Conservation (phyloP, 2,113 vertebrate species). For the Cairina moschata region DNA sequence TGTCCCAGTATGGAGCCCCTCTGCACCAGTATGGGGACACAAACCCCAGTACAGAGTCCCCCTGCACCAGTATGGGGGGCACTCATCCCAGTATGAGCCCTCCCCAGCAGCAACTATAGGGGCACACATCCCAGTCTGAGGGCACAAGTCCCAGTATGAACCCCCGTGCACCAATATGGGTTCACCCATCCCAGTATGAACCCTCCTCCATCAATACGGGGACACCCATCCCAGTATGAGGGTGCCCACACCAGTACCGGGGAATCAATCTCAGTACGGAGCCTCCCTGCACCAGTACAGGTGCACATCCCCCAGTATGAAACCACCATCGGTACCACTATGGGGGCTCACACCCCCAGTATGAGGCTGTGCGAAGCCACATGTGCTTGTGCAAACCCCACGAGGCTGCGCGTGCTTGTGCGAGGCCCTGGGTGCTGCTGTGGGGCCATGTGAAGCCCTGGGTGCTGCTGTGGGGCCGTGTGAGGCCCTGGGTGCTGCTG, state of each 20-base stretch:
- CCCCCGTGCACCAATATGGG: rapidly evolving
- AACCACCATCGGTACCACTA: too few species aligned
- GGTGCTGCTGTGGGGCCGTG: too few species aligned
- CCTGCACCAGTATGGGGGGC: background rate
- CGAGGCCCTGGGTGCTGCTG: background rate
- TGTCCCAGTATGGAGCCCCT: background rate
- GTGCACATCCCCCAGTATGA: background rate
- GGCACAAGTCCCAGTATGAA: rapidly evolving
- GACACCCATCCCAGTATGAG: too few species aligned
- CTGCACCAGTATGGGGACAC: too few species aligned
- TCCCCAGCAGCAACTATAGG: too few species aligned
- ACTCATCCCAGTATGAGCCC: background rate
- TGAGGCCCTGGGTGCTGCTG: too few species aligned
- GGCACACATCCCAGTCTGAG: background rate
- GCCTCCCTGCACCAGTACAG: background rate
- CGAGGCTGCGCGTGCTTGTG: background rate
- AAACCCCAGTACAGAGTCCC: too few species aligned
- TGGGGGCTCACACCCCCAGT: background rate
- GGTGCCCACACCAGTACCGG: background rate
- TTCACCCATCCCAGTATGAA: rapidly evolving
- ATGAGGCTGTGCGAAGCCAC: background rate
- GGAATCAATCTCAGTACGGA: background rate
- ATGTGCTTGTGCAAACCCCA: background rate
- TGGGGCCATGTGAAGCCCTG: too few species aligned
- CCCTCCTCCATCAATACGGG: background rate